Percentiles rank a stretch among this genome's conserved stretches.
phyloP scores from a whole-genome alignment of 2,888 invertebrate genomes.

The Ophion ventricosus region DNA sequence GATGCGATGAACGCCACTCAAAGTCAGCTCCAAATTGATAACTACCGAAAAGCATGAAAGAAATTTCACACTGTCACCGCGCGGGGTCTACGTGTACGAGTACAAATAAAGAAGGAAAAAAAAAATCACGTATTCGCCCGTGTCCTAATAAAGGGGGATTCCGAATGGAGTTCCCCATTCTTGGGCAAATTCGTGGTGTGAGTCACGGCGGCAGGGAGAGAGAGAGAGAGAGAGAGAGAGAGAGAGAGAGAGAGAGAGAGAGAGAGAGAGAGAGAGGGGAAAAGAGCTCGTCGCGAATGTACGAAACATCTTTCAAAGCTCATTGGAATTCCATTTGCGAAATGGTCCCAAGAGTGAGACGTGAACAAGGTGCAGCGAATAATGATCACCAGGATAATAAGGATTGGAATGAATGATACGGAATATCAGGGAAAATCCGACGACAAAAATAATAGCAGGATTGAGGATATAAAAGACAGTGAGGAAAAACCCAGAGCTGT shows the following conservation, averaged over 20 bases:
- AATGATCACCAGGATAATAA: background rate
- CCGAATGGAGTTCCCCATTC: conserved; percentile 37
- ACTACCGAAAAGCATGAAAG: background rate
- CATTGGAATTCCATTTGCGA: conserved; percentile 60
- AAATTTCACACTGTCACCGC: conserved; percentile 4
- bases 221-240: too few species aligned
- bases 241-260: background rate
- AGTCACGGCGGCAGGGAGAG: conserved; percentile 31
- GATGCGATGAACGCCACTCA: too few species aligned
- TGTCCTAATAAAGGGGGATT: conserved; percentile 63
- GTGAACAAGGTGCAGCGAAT: conserved; percentile 31
- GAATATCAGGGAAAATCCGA: background rate
- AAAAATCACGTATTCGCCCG: conserved; percentile 43
- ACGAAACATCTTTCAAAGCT: conserved; percentile 34
- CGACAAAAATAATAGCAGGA: too few species aligned
- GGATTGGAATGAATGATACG: conserved; percentile 22
- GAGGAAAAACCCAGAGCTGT: conserved; percentile 19
- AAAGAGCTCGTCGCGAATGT: conserved; percentile 35
- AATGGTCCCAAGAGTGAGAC: conserved; percentile 24
- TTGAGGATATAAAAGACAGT: conserved; percentile 8
- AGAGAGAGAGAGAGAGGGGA: background rate
- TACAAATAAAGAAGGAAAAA: conserved; percentile 29
- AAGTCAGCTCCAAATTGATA: too few species aligned
- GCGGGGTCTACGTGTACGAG: conserved; percentile 10
- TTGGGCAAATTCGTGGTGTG: background rate